These are phyloP conservation scores for Anableps anableps DNA, from an alignment of 2,797 vertebrate genomes.

Conservation along the genomic window DNA sequence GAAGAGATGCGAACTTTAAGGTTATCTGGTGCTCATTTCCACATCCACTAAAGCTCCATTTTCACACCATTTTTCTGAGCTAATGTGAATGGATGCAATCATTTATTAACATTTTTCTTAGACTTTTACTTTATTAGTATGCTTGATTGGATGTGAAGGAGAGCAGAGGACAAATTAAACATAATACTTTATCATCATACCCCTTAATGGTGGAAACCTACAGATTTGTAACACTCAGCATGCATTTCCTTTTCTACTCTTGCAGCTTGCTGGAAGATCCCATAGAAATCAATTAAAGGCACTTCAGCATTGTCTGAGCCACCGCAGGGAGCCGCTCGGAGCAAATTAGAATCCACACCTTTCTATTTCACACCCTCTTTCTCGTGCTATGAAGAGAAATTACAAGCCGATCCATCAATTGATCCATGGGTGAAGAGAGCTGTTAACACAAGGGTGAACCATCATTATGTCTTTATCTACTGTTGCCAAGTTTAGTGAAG, in stretches of 20 bases:
- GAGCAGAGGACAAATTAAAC: constrained; percentile 32
- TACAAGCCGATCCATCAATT: constrained; percentile 59
- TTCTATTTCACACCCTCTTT: constrained; percentile 56
- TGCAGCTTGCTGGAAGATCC: constrained; percentile 44
- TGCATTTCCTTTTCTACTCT: constrained; percentile 11
- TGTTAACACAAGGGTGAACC: constrained; percentile 50
- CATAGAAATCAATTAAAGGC: constrained; percentile 72
- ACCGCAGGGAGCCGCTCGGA: constrained; percentile 56
- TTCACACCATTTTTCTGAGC: constrained; percentile 40
- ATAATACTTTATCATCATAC: constrained; percentile 8
- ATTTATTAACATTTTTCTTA: constrained; percentile 36
- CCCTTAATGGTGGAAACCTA: constrained; percentile 27
- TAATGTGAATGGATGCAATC: constrained; percentile 31
- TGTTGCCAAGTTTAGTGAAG: constrained; percentile 36
- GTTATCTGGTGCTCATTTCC: constrained; percentile 42
- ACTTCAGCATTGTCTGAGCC: constrained; percentile 57
- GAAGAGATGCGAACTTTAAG: constrained; percentile 50
- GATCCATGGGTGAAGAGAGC: constrained; percentile 52
- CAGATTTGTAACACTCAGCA: constrained; percentile 13
- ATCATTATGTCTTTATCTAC: constrained; percentile 60
- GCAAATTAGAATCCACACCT: constrained; percentile 59
- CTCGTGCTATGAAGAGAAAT: constrained; percentile 59
- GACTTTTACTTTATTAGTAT: constrained; percentile 19
- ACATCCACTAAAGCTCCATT: constrained; percentile 38
- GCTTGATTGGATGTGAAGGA: constrained; percentile 45